These are phyloP conservation scores for Drosophila subquinaria DNA, from an alignment of 2,888 invertebrate species.

Conservation along the genomic window DNA sequence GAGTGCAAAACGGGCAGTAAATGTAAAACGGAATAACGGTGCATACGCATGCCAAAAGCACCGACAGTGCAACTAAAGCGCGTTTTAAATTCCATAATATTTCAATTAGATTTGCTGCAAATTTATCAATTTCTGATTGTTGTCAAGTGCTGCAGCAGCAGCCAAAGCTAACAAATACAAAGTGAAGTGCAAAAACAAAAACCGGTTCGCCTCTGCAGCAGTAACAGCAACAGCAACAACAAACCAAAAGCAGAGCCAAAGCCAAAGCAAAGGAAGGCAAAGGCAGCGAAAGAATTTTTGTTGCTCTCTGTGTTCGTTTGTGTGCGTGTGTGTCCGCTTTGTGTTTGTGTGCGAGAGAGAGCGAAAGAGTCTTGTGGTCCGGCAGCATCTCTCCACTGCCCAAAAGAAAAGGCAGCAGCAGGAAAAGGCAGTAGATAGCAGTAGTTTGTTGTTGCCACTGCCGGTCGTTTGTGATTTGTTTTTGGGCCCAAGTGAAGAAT, in stretches of 20 bases:
- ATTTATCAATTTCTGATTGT: constrained; percentile 48
- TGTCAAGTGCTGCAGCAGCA: constrained; percentile 46
- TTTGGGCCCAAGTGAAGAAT: constrained; percentile 54
- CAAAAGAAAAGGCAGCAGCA: constrained; percentile 64
- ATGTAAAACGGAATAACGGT: constrained; percentile 62
- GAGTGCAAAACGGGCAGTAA: constrained; percentile 51
- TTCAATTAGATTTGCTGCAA: constrained; percentile 17
- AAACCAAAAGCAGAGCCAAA: constrained; percentile 52
- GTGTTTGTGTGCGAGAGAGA: constrained; percentile 39
- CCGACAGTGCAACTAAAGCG: constrained; percentile 42
- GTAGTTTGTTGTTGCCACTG: constrained; percentile 45
- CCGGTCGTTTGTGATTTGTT: constrained; percentile 47
- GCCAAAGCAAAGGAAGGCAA: constrained; percentile 56
- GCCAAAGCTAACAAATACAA: constrained; percentile 52
- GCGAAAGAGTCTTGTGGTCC: constrained; percentile 33
- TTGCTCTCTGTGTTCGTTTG: constrained; percentile 49
- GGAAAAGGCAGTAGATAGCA: constrained; percentile 57
- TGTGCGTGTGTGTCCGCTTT: constrained; percentile 36
- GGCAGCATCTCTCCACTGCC: constrained; percentile 22
- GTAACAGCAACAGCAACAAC: constrained; percentile 47
- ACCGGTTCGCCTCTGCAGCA: constrained; percentile 76
- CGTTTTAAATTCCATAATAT: constrained; percentile 24
- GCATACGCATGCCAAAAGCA: constrained; percentile 57
- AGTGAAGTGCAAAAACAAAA: constrained; percentile 81
- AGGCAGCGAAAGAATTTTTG: constrained; percentile 63